These are phyloP conservation scores for Eolophus roseicapilla DNA, from an alignment of 2,113 vertebrate genomes.

Conservation along the genomic window DNA sequence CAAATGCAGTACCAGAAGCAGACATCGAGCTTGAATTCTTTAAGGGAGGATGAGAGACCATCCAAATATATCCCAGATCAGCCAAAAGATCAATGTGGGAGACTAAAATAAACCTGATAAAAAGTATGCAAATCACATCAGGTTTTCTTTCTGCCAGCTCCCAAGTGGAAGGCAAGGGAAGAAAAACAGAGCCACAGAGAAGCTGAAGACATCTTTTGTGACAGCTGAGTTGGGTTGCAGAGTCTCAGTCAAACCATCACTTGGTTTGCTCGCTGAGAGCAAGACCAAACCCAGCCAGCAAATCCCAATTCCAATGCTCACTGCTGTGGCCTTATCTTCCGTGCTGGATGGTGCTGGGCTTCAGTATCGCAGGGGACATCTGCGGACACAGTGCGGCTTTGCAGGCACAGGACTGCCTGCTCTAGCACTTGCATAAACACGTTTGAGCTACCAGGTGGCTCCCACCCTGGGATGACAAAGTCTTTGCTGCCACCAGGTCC, in stretches of 20 bases:
- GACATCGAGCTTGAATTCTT: background rate
- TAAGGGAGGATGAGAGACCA: conserved; percentile 7
- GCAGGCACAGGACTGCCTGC: background rate
- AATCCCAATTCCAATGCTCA: background rate
- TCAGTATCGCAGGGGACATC: background rate
- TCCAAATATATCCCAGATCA: background rate
- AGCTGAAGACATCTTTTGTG: background rate
- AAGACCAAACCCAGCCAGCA: background rate
- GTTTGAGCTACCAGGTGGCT: background rate
- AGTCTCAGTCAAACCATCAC: background rate
- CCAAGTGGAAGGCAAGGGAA: background rate
- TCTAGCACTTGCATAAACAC: background rate
- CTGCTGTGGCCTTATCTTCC: background rate
- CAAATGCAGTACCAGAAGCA: conserved; percentile 8
- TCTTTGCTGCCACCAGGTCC: background rate
- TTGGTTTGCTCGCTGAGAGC: background rate
- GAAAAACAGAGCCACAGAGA: background rate
- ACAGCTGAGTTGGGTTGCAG: background rate
- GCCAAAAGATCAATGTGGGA: background rate
- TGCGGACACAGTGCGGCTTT: rapidly evolving
- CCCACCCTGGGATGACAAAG: background rate
- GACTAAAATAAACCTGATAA: conserved; percentile 16
- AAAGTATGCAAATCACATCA: background rate
- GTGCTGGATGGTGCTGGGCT: background rate
- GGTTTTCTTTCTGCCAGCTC: background rate